phyloP scores from a whole-genome alignment of 1,140 invertebrate genomes.

The Trinorchestia longiramus region DNA sequence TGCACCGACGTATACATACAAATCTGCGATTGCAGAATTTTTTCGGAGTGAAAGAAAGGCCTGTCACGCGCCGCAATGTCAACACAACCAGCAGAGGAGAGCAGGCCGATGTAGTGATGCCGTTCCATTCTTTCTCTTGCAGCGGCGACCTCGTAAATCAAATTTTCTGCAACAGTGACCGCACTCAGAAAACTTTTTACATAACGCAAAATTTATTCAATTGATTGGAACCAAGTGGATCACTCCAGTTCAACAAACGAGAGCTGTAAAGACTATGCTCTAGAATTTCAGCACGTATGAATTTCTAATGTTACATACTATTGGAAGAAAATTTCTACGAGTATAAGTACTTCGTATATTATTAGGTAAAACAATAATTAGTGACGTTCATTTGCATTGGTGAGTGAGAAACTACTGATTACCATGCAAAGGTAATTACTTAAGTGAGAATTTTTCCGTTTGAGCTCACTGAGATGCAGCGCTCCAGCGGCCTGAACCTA shows the following conservation, averaged over 20 bases:
- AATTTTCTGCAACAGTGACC: neutral
- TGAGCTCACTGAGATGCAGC: neutral
- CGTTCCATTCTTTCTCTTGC: neutral
- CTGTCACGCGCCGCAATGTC: no score
- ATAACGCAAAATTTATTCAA: neutral
- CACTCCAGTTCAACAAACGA: neutral
- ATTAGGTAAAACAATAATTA: neutral
- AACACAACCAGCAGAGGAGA: no score
- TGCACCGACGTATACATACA: neutral
- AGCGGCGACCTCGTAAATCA: neutral
- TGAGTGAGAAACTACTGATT: neutral
- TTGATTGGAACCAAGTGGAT: neutral
- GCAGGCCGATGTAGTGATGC: neutral
- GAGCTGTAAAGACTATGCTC: neutral
- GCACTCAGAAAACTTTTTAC: neutral
- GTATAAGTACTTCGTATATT: neutral
- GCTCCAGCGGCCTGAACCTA: neutral
- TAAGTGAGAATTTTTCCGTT: neutral
- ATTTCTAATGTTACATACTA: neutral
- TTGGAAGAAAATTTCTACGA: neutral
- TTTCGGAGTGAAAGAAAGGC: no score
- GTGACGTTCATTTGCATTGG: neutral
- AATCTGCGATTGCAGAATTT: neutral
- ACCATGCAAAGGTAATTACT: neutral
- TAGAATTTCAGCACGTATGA: neutral